Evolutionary conservation across 1,140 invertebrate genomes (phyloP), one percentile per base, ranked within the genome.

Genomic region (Babylonia areolata): DNA sequence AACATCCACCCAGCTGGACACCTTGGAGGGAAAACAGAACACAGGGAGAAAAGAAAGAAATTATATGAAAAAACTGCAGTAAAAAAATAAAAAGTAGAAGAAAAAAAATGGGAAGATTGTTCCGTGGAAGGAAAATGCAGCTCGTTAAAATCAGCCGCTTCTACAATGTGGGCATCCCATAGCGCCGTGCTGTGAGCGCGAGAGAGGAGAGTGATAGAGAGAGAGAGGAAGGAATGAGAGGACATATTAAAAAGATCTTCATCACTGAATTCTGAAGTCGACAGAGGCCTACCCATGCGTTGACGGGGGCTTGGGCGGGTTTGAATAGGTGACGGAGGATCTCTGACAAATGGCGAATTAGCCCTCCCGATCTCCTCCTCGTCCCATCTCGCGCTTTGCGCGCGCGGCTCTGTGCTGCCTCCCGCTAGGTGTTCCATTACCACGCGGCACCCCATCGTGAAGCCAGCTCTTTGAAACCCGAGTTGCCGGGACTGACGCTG

Each of bases 401-500:
- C 0, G 73, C 15, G 28, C 20, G 73, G 28, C 9, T 17, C 46
- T 12, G 73, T 9, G 17, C 73, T 77, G 15, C 0, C 73, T 0
- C 78, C 28, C 39, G 3, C 23, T 23, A 3, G 78, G 39, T 28
- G 78, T 15, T 20, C 73, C 39, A 40, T 79, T 42, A 31, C 37
- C 78, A 39, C 39, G 64, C 78, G 17, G 78, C 37, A 37, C 73
- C 80, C 80, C 33, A 37, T 5, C 5, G 80, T 39, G 80, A 81
- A 35, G 33, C 20, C 42, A 28, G 23, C 46, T 35, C 80, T 81
- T 81, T 81, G 80, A 81, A 81, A 81, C 80, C n/a, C 6, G 80
- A 81, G 39, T 23, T 64, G 46, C 6, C 20, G 58, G 58, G 58
- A 23, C 12, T 64, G 58, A 64, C 58, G 15, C 28, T 64, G 2